Evolutionary conservation across 2,113 vertebrate species (phyloP).

Genomic region (Grammomys surdaster): DNA sequence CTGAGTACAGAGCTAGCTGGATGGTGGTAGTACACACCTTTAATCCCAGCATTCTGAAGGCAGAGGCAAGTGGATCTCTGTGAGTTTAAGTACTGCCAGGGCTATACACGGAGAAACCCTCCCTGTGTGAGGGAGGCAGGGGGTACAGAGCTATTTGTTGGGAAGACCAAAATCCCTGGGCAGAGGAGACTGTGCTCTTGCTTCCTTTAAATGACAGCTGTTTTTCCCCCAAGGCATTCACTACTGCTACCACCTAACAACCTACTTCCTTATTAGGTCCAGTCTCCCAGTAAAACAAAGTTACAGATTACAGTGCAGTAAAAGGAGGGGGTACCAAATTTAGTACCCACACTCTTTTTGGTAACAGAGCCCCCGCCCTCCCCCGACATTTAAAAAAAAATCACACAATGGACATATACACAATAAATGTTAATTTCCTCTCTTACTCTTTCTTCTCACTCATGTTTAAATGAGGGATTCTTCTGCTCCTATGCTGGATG

Average conservation of each 20-base stretch:
- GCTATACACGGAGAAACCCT: too few species aligned
- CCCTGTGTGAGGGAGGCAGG: too few species aligned
- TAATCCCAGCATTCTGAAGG: too few species aligned
- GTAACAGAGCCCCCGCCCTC: neutral
- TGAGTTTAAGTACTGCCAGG: neutral
- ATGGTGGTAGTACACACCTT: too few species aligned
- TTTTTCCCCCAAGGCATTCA: neutral
- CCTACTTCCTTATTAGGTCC: neutral
- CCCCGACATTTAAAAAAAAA: neutral
- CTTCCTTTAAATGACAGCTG: conserved; percentile 19
- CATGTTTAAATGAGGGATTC: neutral
- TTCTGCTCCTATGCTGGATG: neutral
- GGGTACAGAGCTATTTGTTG: neutral
- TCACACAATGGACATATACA: neutral
- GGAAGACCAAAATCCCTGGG: neutral
- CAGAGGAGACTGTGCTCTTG: neutral
- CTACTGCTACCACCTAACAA: neutral
- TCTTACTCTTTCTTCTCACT: neutral
- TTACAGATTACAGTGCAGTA: neutral
- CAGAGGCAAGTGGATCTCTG: too few species aligned
- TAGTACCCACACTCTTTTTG: neutral
- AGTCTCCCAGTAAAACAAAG: conserved; percentile 32
- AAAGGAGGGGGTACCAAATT: neutral
- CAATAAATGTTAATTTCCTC: neutral
- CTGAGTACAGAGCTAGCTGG: too few species aligned